These are phyloP conservation scores for Heliangelus exortis DNA, from an alignment of 2,797 vertebrate genomes.

Conservation along the genomic window DNA sequence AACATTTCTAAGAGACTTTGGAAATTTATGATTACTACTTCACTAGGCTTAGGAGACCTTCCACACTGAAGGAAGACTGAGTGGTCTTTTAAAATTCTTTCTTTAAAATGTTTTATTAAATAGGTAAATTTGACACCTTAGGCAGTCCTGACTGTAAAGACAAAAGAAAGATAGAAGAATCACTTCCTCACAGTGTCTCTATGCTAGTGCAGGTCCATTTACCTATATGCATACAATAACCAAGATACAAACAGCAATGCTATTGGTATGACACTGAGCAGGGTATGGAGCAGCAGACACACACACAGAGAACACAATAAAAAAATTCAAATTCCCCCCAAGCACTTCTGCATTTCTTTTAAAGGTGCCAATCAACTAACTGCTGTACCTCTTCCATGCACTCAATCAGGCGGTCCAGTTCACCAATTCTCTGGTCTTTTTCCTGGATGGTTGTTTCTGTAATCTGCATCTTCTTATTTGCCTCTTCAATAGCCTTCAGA, in stretches of 20 bases:
- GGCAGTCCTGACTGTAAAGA: not conserved
- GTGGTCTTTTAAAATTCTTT: too few relatives aligned
- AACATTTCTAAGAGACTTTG: too few relatives aligned
- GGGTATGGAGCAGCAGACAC: not conserved
- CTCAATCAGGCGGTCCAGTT: constrained; percentile 90
- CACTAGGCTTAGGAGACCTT: too few relatives aligned
- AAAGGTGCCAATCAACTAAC: not conserved
- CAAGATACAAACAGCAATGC: not conserved
- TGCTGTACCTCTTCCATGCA: constrained; percentile 90
- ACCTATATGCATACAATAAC: not conserved
- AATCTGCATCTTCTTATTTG: constrained; percentile 84
- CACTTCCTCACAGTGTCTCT: not conserved
- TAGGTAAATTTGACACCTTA: not conserved
- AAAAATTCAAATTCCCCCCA: not conserved
- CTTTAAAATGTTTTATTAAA: not conserved
- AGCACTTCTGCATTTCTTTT: not conserved
- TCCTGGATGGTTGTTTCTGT: constrained; percentile 90
- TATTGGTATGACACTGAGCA: not conserved
- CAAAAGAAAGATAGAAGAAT: not conserved
- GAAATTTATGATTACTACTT: too few relatives aligned
- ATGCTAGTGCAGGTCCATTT: not conserved
- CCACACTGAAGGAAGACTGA: too few relatives aligned
- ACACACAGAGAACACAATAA: too few relatives aligned
- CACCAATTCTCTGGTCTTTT: constrained; percentile 89
- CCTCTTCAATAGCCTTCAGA: constrained; percentile 90